These are phyloP conservation scores for Laupala kohalensis DNA, from an alignment of 1,140 invertebrate species.

Conservation along the genomic window DNA sequence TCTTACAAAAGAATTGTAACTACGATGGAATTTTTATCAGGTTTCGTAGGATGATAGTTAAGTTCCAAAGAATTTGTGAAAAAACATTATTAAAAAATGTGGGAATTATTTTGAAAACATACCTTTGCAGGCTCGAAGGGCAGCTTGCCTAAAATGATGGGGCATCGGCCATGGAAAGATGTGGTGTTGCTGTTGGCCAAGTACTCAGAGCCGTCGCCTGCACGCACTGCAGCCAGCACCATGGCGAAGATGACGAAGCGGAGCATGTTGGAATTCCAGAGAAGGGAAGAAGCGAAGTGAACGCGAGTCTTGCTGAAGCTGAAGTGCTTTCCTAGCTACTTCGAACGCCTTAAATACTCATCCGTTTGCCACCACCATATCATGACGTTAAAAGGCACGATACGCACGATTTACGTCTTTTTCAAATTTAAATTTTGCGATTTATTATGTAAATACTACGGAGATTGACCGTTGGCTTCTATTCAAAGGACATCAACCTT, in stretches of 20 bases:
- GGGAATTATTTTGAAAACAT: not conserved
- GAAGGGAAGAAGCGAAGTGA: not conserved
- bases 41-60: too few species aligned
- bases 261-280: not conserved
- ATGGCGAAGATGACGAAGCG: not conserved
- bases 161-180: not conserved
- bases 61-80: too few species aligned
- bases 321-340: not conserved
- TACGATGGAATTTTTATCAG: too few species aligned
- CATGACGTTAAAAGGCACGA: not conserved
- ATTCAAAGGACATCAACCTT: too few species aligned
- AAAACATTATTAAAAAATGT: not conserved
- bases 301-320: not conserved
- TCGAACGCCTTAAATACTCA: not conserved
- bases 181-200: not conserved
- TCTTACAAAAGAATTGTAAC: too few species aligned
- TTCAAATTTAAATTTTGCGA: too few species aligned
- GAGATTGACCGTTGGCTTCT: too few species aligned
- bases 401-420: not conserved
- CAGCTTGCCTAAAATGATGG: not conserved
- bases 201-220: not conserved
- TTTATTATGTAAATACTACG: too few species aligned
- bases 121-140: not conserved
- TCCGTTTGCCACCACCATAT: not conserved
- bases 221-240: not conserved